These are phyloP conservation scores for Ailuropoda melanoleuca DNA, from an alignment of 2,113 vertebrate species.

Conservation along the genomic window DNA sequence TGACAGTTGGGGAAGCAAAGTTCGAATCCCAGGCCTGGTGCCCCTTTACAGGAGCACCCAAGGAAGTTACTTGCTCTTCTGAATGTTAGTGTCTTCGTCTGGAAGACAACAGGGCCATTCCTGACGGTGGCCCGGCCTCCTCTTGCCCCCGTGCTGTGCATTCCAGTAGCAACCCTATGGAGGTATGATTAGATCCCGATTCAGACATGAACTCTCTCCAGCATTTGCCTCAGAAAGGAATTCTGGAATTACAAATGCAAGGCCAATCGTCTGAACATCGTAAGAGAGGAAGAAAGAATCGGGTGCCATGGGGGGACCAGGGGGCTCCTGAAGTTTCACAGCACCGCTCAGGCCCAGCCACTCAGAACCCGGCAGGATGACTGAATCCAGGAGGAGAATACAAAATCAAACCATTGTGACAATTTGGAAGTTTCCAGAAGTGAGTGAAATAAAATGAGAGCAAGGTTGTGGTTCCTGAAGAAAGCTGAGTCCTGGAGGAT, in stretches of 20 bases:
- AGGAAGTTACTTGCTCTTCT: background rate
- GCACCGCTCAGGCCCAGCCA: rapidly evolving
- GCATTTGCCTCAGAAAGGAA: background rate
- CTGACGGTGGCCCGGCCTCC: rapidly evolving
- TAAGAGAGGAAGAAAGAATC: background rate
- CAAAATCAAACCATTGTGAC: rapidly evolving
- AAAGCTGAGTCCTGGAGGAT: background rate
- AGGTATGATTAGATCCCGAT: background rate
- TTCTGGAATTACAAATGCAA: background rate
- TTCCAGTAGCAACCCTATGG: background rate
- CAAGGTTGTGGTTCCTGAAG: no score
- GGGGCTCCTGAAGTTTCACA: background rate
- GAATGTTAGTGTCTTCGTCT: no score
- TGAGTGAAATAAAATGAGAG: background rate
- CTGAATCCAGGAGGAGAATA: background rate
- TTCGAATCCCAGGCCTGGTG: background rate
- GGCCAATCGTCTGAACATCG: background rate
- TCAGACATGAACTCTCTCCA: background rate
- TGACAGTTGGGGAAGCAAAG: background rate
- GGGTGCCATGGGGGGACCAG: background rate
- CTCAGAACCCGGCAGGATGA: background rate
- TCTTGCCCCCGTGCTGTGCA: rapidly evolving
- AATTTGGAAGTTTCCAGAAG: background rate
- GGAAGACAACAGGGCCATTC: rapidly evolving
- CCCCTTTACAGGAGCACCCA: background rate